Percentiles rank a stretch among this genome's conserved stretches.
Conservation (phyloP, 64 coral and sea anemone species). For the Porites lutea region DNA sequence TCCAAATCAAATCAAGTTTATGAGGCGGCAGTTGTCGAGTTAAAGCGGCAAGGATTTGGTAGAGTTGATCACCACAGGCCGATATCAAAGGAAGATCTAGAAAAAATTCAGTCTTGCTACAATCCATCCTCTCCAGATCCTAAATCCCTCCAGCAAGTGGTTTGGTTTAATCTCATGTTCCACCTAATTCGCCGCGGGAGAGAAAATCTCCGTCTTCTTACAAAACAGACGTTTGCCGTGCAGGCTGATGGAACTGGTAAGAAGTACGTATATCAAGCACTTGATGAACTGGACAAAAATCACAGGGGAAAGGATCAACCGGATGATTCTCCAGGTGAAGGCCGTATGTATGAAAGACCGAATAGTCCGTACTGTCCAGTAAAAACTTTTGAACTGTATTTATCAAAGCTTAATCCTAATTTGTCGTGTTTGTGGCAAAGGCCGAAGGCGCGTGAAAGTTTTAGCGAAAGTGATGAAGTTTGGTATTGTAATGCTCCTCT, state of each 20-base stretch:
- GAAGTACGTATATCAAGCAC: slow-evolving; percentile 39
- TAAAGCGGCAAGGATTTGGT: slow-evolving; percentile 66
- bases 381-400: slow-evolving; percentile 59
- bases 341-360: slow-evolving; percentile 62
- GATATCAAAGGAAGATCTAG: slow-evolving; percentile 46
- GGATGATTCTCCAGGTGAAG: slow-evolving; percentile 71
- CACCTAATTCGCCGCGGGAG: slow-evolving; percentile 51
- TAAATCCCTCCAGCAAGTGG: slow-evolving; percentile 40
- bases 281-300: slow-evolving; percentile 76
- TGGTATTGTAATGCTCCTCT: slow-evolving; percentile 70
- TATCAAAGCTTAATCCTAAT: slow-evolving; percentile 53
- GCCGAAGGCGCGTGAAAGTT: slow-evolving; percentile 10
- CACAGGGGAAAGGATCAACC: slow-evolving; percentile 64
- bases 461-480: slow-evolving; percentile 31
- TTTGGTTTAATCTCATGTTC: slow-evolving; percentile 70
- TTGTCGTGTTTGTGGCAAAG: slow-evolving; percentile 53
- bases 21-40: slow-evolving; percentile 24
- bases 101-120: slow-evolving; percentile 58
- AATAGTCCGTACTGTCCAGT: slow-evolving; percentile 46
- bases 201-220: slow-evolving; percentile 19
- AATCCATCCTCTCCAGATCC: slow-evolving; percentile 38
- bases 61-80: slow-evolving; percentile 51
- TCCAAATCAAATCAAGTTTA: slow-evolving; percentile 60
- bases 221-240: slow-evolving; percentile 15
- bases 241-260: slow-evolving; percentile 10